phyloP scores from a whole-genome alignment of 2,113 vertebrate species.

The Siphamia tubifer region DNA sequence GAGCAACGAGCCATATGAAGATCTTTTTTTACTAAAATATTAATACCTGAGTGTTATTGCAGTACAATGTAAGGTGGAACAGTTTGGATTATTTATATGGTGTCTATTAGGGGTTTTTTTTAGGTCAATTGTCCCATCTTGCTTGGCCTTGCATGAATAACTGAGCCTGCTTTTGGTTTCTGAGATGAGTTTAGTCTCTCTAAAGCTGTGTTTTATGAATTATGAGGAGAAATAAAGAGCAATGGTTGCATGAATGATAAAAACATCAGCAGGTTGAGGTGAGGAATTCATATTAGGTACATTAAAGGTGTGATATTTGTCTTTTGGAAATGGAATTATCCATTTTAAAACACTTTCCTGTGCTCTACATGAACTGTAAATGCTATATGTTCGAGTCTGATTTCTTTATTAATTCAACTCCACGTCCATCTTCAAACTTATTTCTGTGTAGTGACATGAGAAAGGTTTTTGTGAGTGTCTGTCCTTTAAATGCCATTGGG shows the following conservation, averaged over 20 bases:
- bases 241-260: not conserved
- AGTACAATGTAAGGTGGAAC: conserved; percentile 36
- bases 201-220: conserved; percentile 19
- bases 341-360: too few species aligned
- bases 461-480: too few species aligned
- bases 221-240: conserved; percentile 31
- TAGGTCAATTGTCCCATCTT: conserved; percentile 50
- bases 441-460: too few species aligned
- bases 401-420: too few species aligned
- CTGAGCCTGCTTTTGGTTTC: not conserved
- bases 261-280: not conserved
- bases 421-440: too few species aligned
- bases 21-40: conserved; percentile 62
- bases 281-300: conserved; percentile 2
- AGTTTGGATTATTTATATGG: conserved; percentile 66
- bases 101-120: conserved; percentile 51
- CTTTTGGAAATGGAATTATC: too few species aligned
- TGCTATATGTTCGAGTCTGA: too few species aligned
- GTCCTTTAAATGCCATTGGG: too few species aligned
- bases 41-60: conserved; percentile 57
- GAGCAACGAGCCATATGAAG: not conserved
- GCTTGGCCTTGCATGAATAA: conserved; percentile 18
- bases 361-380: too few species aligned
- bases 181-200: conserved; percentile 2
- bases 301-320: too few species aligned